Evolutionary conservation across 2,113 vertebrate genomes (phyloP).

Genomic region (Chaenocephalus aceratus): DNA sequence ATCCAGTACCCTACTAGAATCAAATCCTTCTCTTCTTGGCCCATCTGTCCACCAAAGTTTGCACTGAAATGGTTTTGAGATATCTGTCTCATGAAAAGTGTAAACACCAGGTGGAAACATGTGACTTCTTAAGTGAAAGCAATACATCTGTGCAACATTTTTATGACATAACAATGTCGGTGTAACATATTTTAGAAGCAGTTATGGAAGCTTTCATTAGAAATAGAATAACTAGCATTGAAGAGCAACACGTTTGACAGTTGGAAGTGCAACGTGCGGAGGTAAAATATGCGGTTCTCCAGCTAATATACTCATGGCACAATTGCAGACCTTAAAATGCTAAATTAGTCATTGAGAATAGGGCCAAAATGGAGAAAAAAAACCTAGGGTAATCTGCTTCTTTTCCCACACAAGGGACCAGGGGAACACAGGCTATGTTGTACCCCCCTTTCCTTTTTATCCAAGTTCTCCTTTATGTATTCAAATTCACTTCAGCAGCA

Average conservation of each 20-base stretch:
- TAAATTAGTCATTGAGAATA: constrained; percentile 71
- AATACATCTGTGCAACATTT: constrained; percentile 10
- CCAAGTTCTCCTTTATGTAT: constrained; percentile 83
- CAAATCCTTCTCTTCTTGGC: constrained; percentile 14
- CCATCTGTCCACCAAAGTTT: constrained; percentile 21
- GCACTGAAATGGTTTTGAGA: constrained; percentile 36
- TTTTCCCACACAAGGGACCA: constrained; percentile 72
- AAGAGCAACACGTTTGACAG: constrained; percentile 17
- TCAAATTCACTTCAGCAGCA: constrained; percentile 86
- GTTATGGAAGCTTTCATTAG: constrained; percentile 34
- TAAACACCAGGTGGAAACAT: constrained; percentile 1
- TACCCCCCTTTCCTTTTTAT: constrained; percentile 68
- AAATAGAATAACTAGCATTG: constrained; percentile 25
- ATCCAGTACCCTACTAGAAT: not conserved
- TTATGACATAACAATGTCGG: not conserved
- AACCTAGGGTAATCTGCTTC: constrained; percentile 61
- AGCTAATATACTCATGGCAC: constrained; percentile 48
- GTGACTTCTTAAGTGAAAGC: constrained; percentile 21
- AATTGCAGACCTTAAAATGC: constrained; percentile 65
- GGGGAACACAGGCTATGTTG: constrained; percentile 73
- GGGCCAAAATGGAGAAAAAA: constrained; percentile 48
- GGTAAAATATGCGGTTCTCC: constrained; percentile 35
- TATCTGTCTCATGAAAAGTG: not conserved
- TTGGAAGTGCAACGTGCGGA: constrained; percentile 14
- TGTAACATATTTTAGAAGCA: constrained; percentile 7